These are phyloP conservation scores for Himantopus leucocephalus DNA, from an alignment of 2,113 vertebrate species.

Conservation along the genomic window DNA sequence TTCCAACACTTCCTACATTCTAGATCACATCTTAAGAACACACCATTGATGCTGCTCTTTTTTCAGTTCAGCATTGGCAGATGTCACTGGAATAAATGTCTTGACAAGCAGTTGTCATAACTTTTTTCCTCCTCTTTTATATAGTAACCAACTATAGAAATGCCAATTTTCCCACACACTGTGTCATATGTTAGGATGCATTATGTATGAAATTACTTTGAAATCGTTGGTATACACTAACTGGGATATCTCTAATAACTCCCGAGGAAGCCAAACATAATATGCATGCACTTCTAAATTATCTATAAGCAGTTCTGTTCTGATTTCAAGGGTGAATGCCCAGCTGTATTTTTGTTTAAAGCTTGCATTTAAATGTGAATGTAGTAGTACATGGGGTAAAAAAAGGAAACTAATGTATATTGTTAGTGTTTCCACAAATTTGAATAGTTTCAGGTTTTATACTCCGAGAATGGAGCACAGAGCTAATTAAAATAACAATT, in stretches of 20 bases:
- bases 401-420: not conserved
- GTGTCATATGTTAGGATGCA: not conserved
- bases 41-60: not conserved
- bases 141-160: not conserved
- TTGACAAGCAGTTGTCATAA: conserved; percentile 25
- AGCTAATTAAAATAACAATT: not conserved
- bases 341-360: not conserved
- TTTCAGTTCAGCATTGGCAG: not conserved
- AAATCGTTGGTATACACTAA: conserved; percentile 3
- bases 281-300: not conserved
- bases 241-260: conserved; percentile 6
- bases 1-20: not conserved
- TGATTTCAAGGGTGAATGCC: not conserved
- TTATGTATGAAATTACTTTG: not conserved
- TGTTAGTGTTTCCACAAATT: not conserved
- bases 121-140: not conserved
- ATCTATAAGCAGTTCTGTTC: not conserved
- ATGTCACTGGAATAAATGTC: not conserved
- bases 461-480: not conserved
- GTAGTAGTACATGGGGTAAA: not conserved
- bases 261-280: not conserved
- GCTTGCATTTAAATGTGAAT: not conserved
- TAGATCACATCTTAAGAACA: not conserved
- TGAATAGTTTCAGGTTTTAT: not conserved
- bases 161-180: conserved; percentile 1